phyloP scores from a whole-genome alignment of 1,140 invertebrate species.

The Sarcophaga bullata region DNA sequence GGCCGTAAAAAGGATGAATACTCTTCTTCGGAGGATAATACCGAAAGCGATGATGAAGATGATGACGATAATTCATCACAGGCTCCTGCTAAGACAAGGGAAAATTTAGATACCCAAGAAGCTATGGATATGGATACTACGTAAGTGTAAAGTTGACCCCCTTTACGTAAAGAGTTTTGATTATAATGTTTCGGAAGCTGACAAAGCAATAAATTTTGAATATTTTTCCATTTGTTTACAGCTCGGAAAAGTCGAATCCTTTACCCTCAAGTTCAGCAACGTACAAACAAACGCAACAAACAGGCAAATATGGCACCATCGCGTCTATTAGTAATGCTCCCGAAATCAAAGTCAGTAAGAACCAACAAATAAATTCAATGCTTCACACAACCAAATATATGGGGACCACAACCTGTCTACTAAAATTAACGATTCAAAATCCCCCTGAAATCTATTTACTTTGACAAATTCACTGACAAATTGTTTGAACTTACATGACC shows the following conservation, averaged over 20 bases:
- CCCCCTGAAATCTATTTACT: constrained; percentile 15
- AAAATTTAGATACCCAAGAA: constrained; percentile 57
- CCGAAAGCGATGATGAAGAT: constrained; percentile 46
- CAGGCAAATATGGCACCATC: constrained; percentile 64
- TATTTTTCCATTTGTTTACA: constrained; percentile 46
- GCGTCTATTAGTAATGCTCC: constrained; percentile 59
- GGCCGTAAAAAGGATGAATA: constrained; percentile 72
- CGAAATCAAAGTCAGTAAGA: constrained; percentile 95
- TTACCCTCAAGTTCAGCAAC: constrained; percentile 54
- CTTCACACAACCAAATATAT: constrained; percentile 31
- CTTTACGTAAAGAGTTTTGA: not conserved
- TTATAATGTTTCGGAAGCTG: not conserved
- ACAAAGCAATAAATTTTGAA: constrained; percentile 33
- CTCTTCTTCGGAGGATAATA: constrained; percentile 54
- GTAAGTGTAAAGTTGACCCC: constrained; percentile 63
- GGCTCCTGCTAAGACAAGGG: constrained; percentile 46
- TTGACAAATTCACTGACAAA: not conserved
- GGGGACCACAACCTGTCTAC: constrained; percentile 28
- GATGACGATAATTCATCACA: constrained; percentile 65
- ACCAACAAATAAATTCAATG: constrained; percentile 69
- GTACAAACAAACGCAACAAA: constrained; percentile 53
- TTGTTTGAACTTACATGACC: not conserved
- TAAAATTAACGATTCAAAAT: constrained; percentile 37
- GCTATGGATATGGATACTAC: constrained; percentile 61
- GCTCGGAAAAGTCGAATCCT: constrained; percentile 61